Percentiles rank a stretch among this genome's conserved stretches.
Conservation (phyloP, 1,140 invertebrate genomes). For the Metopolophium dirhodum region DNA sequence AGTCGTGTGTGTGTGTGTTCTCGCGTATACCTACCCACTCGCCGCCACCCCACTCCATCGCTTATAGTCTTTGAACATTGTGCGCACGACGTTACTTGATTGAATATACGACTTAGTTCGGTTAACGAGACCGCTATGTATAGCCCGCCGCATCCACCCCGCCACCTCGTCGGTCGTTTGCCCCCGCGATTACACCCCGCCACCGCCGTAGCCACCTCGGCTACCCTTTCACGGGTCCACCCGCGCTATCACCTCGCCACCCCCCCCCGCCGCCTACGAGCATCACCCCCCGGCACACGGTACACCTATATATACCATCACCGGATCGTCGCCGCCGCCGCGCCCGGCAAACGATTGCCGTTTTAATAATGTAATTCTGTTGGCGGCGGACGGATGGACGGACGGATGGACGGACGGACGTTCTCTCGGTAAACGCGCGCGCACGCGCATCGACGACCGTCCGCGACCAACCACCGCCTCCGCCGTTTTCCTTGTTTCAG, state of each 20-base stretch:
- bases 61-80: constrained; percentile 51
- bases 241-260: background rate
- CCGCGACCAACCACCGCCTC: background rate
- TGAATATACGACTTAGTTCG: constrained; percentile 48
- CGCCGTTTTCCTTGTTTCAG: constrained; percentile 48
- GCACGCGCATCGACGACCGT: background rate
- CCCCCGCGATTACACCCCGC: background rate
- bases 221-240: no score
- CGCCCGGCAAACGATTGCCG: constrained; percentile 22
- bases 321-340: background rate
- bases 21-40: background rate
- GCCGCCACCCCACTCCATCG: background rate
- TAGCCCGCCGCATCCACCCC: background rate
- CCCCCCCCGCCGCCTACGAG: background rate
- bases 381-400: background rate
- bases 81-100: constrained; percentile 55
- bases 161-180: background rate
- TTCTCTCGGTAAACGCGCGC: background rate
- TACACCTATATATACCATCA: background rate
- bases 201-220: background rate
- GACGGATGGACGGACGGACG: background rate
- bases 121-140: constrained; percentile 49
- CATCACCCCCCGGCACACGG: background rate
- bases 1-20: background rate
- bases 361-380: constrained; percentile 56